Conservation (phyloP, 2,113 vertebrate genomes). For the Vulpes ferrilata region DNA sequence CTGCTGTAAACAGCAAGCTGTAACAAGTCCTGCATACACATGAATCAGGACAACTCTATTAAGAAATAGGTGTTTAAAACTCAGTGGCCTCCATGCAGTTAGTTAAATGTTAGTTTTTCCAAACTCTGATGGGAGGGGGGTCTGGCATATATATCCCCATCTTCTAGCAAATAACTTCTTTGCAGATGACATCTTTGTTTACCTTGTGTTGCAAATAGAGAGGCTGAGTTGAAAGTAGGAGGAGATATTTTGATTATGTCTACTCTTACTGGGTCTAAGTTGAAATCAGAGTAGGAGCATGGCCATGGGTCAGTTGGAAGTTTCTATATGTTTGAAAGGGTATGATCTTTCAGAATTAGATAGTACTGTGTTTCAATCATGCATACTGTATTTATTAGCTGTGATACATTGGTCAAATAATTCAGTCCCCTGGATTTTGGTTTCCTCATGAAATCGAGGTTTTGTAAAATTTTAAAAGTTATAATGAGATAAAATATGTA, state of each 20-base stretch:
- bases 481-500: not conserved
- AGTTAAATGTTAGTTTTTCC: not conserved
- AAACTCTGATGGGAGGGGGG: not conserved
- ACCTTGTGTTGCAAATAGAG: not conserved
- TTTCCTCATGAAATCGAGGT: not conserved
- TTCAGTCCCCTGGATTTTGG: not conserved
- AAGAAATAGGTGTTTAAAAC: not conserved
- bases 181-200: not conserved
- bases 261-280: not conserved
- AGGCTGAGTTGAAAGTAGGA: not conserved
- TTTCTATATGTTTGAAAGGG: not conserved
- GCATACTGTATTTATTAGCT: not conserved
- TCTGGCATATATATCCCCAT: not conserved
- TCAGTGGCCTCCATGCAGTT: not conserved
- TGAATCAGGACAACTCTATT: not conserved
- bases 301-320: not conserved
- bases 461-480: not conserved
- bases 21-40: not conserved
- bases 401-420: not conserved
- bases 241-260: not conserved
- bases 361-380: not conserved
- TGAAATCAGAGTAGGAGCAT: not conserved
- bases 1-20: not conserved
- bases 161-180: not conserved
- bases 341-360: not conserved